These are phyloP conservation scores for Corella eumyota DNA, from an alignment of 23 tunicate genomes.

Conservation along the genomic window DNA sequence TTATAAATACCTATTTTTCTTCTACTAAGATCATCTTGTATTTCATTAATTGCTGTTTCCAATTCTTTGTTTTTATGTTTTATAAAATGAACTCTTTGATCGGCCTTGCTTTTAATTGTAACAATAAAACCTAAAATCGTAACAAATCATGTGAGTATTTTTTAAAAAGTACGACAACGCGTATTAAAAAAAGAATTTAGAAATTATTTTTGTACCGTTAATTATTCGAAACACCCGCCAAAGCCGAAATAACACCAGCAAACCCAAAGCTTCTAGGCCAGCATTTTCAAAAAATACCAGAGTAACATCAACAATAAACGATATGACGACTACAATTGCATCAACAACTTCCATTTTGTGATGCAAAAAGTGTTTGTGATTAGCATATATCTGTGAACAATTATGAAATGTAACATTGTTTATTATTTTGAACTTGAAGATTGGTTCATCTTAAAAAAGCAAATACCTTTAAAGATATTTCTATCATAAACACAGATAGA, in stretches of 20 bases:
- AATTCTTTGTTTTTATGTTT: constrained; percentile 34
- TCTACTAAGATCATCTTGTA: constrained; percentile 2
- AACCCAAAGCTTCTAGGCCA: constrained; percentile 36
- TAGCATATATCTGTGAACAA: constrained; percentile 41
- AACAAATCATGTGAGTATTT: not conserved
- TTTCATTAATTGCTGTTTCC: constrained; percentile 14
- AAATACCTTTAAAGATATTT: constrained; percentile 74
- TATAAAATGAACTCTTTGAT: constrained; percentile 44
- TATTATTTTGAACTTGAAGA: not conserved
- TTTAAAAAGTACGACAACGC: not conserved
- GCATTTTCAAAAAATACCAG: constrained; percentile 29
- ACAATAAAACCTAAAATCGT: constrained; percentile 71
- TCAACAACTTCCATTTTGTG: constrained; percentile 85
- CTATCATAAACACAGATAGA: constrained; percentile 51
- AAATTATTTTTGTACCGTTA: too few species aligned
- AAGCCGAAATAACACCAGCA: constrained; percentile 55
- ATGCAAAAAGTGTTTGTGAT: constrained; percentile 43
- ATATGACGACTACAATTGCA: constrained; percentile 67
- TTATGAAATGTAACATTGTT: not conserved
- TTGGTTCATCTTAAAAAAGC: not conserved
- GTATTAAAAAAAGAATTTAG: too few species aligned
- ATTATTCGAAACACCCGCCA: constrained; percentile 70
- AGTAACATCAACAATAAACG: constrained; percentile 63
- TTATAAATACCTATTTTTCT: constrained; percentile 9
- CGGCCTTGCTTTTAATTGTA: constrained; percentile 61